Evolutionary conservation across 2,113 vertebrate genomes (phyloP), one percentile per base, ranked within the genome.

Genomic region (Motacilla alba): DNA sequence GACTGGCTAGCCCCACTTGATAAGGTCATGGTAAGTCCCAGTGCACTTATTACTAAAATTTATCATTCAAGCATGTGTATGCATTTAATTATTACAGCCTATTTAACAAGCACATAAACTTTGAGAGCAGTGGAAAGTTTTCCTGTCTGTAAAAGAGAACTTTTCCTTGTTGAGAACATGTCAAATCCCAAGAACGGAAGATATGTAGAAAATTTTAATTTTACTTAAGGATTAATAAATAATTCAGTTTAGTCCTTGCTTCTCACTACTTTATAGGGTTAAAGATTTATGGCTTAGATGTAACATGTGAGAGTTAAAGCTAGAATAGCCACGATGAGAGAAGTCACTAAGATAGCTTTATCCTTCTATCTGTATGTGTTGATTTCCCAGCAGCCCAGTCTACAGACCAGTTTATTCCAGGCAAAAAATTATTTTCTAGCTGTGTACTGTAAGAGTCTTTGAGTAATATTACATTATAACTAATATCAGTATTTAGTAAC

Each of bases 21-120:
- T 95, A 96, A 97, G 95, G 97, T 97, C 96, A 96, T 39, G 68
- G 47, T 73, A 75, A 91, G 15, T 96, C 94, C 81, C 96, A 93
- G 13, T 78, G 55, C 63, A 79, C 89, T 91, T 96, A 83, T 35
- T 91, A 95, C 89, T 96, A 94, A 69, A 96, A 97, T 91, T 87
- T 94, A 94, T 96, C 73, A 93, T 93, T 97, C 75, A 90, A 62
- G 76, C 89, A 83, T 94, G 68, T 85, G 60, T 89, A 86, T 73
- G 55, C 92, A 79, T 75, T 96, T 97, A 95, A 95, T 93, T 84
- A 90, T 96, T 96, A 90, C 77, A 82, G 50, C 72, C 24, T 89
- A 52, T 93, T 96, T 94, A 83, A 95, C 56, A 92, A 91, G 56
- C 76, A 92, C 87, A 92, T 75, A 92, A 95, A 95, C 89, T 76